Percentiles rank a stretch among this genome's conserved stretches.
Evolutionary conservation across 2,888 invertebrate species (phyloP).

Genomic region (Trachelus tabidus): DNA sequence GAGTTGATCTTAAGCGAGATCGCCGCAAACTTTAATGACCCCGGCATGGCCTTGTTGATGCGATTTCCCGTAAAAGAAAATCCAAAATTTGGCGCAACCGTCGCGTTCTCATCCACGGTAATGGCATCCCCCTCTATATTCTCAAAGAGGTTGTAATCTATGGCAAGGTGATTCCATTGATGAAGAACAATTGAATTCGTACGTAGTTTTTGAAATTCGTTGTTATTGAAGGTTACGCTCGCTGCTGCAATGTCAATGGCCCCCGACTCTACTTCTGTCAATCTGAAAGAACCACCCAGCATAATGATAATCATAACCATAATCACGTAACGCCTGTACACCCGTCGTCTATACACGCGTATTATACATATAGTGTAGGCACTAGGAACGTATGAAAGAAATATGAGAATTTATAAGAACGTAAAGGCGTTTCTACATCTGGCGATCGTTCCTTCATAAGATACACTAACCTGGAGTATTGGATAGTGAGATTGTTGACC

Average conservation of each 20-base stretch:
- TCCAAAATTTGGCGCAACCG: constrained; percentile 59
- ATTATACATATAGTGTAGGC: too few relatives aligned
- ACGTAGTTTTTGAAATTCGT: constrained; percentile 72
- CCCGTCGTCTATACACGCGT: background rate
- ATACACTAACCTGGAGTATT: constrained; percentile 71
- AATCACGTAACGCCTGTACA: background rate
- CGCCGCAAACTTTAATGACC: constrained; percentile 73
- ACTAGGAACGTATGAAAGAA: constrained; percentile 6
- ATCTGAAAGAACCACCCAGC: constrained; percentile 66
- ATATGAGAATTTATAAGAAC: background rate
- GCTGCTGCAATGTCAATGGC: constrained; percentile 76
- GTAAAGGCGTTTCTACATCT: background rate
- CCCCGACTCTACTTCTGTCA: constrained; percentile 72
- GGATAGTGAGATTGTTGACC: constrained; percentile 74
- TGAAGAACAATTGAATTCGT: constrained; percentile 73
- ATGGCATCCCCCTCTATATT: constrained; percentile 71
- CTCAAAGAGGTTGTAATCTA: constrained; percentile 76
- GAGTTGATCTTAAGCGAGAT: constrained; percentile 67
- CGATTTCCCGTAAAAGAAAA: constrained; percentile 73
- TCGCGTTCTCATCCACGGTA: constrained; percentile 65
- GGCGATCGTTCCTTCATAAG: background rate
- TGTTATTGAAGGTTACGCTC: constrained; percentile 71
- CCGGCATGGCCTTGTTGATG: constrained; percentile 67
- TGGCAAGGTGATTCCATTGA: constrained; percentile 74
- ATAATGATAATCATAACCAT: background rate